Base-by-base conservation (phyloP, 1,140 invertebrate genomes). In the Radopholus similis region DNA sequence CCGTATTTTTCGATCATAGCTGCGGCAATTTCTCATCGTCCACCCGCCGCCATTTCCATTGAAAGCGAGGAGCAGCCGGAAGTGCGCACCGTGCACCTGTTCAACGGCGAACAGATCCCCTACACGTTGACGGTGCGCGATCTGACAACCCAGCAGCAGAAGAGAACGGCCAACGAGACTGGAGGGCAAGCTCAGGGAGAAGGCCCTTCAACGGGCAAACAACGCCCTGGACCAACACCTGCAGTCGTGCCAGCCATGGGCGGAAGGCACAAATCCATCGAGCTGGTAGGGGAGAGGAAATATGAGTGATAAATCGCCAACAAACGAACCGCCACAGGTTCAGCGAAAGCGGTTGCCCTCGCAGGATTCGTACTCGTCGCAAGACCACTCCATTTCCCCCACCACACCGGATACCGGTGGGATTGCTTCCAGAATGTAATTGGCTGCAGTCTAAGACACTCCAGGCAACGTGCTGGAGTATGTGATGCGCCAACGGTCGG, bases 311-410 rank as follows among this genome's bases (percentile, higher is more conserved):
- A 35, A 72, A 18, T 38, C 9, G 26, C 32, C 32, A 26, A 23
- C 18, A 11, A 70, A 28, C 18, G 1, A 47, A 4, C 15, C 5
- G 13, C 26, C 13, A 21, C 59, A 75, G 73, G 75, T 75, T 18
- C 62, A 77, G 13, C 71, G 73, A 4, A 68, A 53, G 11, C 54
- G 75, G n/a, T 34, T 75, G 6, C 73, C 73, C 9, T 58, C 70
- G 13, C 75, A 77, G 38, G 75, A 77, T 47, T 49, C 49, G 15
- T 75, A 47, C 53, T 75, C 73, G 2, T 75, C 71, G 15, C 76
- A 75, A 40, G 73, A 75, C 40, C 73, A 75, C 54, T 75, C 73
- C 0, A 78, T 75, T 5, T 70, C 59, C 11, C 75, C 76, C 23
- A 75, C 73, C 4, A 78, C 76, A 13, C 59, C 68, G n/a, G 74